Evolutionary conservation across 1,140 invertebrate species (phyloP), one percentile per base, ranked within the genome.

Genomic region (Temnothorax curvispinosus): DNA sequence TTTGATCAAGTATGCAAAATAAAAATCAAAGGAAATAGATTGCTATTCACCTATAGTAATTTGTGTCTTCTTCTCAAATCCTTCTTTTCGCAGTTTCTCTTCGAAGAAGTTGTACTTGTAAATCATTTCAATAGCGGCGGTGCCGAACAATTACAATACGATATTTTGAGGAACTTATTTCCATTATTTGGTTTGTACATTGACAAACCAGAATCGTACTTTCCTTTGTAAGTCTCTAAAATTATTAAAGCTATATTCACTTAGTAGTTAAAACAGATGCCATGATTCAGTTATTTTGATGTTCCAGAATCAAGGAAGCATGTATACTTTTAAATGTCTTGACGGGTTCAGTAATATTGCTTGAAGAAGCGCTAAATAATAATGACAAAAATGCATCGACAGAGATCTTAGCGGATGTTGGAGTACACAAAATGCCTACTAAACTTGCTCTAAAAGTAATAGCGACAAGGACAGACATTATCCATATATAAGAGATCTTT

Each of bases 101-200:
- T 97, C 85, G 97, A 98, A 87, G 97, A 98, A 95, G 96, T 98
- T 84, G 96, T 98, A 38, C 93, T 98, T 81, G 96, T 96, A 62
- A 98, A 98, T 90, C 96, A 96, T 92, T 98, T 98, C 92, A 97
- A 97, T 90, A 95, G 97, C n/a, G 98, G 98, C 11, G 98, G 98
- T 35, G 97, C 97, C 41, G 93, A 97, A 60, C 98, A 99, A 95
- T 96, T 99, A 54, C 97, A 98, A 91, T 98, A 97, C 95, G 98
- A 99, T 92, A 97, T 99, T 91, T 97, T 96, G 54, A 96, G 98
- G 87, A 99, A 98, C 95, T 95, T 99, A 9, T 97, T 99, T 89
- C 98, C 98, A 0, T 96, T 99, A 69, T 99, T 99, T 96, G 97
- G 97, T 21, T 97, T 98, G 54, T 98, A 98, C 88, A 97, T 97